Evolutionary conservation across 2,888 invertebrate species (phyloP), one percentile per base, ranked within the genome.

Genomic region (Phania funesta): DNA sequence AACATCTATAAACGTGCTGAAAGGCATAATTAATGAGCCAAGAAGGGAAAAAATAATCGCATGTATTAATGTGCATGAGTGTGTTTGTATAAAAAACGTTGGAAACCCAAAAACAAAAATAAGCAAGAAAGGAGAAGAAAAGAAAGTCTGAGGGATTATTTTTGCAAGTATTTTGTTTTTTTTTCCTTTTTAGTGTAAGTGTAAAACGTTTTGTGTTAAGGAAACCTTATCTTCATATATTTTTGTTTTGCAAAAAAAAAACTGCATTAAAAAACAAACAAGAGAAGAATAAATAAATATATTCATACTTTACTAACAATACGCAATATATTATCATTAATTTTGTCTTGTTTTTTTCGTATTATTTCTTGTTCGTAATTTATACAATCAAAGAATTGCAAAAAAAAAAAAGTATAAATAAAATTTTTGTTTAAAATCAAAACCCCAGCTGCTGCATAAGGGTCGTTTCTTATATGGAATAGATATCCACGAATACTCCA

Each of bases 11-110:
- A 82, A 82, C 68, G 78, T 78, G 82, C 82, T 82, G 82, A 82
- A 82, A 82, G 82, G 82, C 82, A 82, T 82, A 82, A 82, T 82
- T 82, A 82, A 82, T 82, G 82, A 82, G 78, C 62, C 82, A 78
- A 82, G 70, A 70, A 78, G 78, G 64, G 78, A 65, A 74, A 65
- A 82, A n/a, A n/a, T 65, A 60, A 82, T 74, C 67, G 73, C 77
- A 74, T 82, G 81, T 77, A 48, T 71, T 41, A 50, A 46, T 71
- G 16, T 82, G 81, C 74, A 48, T 71, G 50, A 50, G 50, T 71
- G 16, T 52, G 16, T 52, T 58, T 54, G 35, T 46, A 60, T 29
- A 41, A 18, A 65, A 16, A 29, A 29, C 54, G 22, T 62, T 77
- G 1, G 2, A 44, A 44, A 16, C n/a, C 50, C 62, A 71, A 73